phyloP scores from a whole-genome alignment of 2,113 vertebrate genomes.

The Myotis yumanensis region DNA sequence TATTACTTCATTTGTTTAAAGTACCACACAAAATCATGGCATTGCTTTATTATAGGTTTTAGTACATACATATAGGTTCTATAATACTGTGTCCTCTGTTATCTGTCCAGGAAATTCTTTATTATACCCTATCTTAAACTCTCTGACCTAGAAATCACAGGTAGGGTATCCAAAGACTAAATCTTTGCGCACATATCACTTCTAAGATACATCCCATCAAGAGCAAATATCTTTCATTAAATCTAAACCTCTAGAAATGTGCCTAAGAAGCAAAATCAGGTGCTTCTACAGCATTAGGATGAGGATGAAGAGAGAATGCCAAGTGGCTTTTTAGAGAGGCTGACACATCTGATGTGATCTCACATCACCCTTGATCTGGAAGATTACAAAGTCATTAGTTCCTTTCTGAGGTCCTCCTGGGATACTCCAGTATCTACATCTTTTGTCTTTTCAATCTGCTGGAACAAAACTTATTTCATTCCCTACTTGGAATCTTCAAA shows the following conservation, averaged over 20 bases:
- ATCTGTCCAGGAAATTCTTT: not conserved
- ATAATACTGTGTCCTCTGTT: not conserved
- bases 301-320: not conserved
- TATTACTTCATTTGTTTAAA: not conserved
- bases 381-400: not conserved
- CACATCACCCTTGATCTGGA: not conserved
- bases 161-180: constrained; percentile 7
- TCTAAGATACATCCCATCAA: not conserved
- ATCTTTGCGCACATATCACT: not conserved
- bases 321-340: not conserved
- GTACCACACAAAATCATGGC: not conserved
- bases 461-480: not conserved
- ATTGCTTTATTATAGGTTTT: not conserved
- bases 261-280: not conserved
- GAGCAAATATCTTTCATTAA: not conserved
- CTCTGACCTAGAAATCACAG: constrained; percentile 33
- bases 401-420: not conserved
- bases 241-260: not conserved
- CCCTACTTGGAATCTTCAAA: not conserved
- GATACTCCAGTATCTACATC: not conserved
- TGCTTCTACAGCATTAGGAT: not conserved
- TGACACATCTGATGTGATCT: constrained; percentile 19
- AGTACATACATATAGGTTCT: not conserved
- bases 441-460: not conserved
- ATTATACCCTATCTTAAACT: not conserved